These are phyloP conservation scores for Pongo abelii DNA, from an alignment of 2,113 vertebrate genomes.

Conservation along the genomic window DNA sequence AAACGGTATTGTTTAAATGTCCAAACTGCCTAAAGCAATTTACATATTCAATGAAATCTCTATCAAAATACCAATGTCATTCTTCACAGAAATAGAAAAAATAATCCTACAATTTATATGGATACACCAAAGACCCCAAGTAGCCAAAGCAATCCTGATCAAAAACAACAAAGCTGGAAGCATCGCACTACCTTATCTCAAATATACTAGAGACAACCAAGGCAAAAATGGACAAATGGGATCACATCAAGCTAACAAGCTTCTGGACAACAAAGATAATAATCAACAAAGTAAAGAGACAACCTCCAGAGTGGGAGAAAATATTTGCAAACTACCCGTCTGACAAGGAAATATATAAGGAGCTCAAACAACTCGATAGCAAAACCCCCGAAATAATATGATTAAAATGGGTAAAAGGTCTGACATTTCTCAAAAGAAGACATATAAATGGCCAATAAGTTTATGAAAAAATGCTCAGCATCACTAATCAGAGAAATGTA, in stretches of 20 bases:
- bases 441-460: not conserved
- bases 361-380: not conserved
- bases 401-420: not conserved
- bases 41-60: not conserved
- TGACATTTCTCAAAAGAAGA: not conserved
- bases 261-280: not conserved
- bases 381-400: not conserved
- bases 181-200: not conserved
- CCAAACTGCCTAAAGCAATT: not conserved
- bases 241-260: not conserved
- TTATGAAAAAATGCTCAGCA: not conserved
- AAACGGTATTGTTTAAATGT: not conserved
- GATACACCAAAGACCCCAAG: not conserved
- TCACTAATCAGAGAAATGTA: not conserved
- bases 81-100: not conserved
- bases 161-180: not conserved
- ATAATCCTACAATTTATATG: not conserved
- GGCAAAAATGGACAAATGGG: not conserved
- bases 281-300: not conserved
- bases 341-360: not conserved
- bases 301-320: not conserved
- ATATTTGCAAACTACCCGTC: not conserved
- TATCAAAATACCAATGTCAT: not conserved
- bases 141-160: not conserved
- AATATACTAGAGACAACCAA: not conserved